Percentiles rank a stretch among this genome's conserved stretches.
These are phyloP conservation scores for Neoarius graeffei DNA, from an alignment of 2,113 vertebrate genomes.

Conservation along the genomic window DNA sequence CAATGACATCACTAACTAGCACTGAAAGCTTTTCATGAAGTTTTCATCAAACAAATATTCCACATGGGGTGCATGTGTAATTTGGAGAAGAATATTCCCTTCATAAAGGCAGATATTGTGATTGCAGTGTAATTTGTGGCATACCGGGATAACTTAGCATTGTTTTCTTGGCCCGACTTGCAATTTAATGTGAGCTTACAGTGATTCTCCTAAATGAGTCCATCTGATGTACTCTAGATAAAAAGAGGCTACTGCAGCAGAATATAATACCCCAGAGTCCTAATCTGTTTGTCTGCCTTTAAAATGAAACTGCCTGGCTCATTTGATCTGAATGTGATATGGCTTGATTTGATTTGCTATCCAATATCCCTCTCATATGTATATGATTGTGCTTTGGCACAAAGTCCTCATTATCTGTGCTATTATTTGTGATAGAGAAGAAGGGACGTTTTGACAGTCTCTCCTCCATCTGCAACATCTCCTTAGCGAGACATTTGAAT, in stretches of 20 bases:
- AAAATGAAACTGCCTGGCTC: constrained; percentile 66
- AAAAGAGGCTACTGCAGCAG: constrained; percentile 34
- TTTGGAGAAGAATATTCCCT: neutral
- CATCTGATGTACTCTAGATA: constrained; percentile 25
- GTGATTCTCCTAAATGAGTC: constrained; percentile 34
- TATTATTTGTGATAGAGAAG: constrained; percentile 63
- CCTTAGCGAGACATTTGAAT: constrained; percentile 62
- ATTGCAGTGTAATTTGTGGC: constrained; percentile 24
- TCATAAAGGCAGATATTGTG: neutral
- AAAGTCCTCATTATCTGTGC: constrained; percentile 67
- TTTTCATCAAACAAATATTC: neutral
- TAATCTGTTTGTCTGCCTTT: constrained; percentile 58
- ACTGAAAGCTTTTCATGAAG: constrained; percentile 8
- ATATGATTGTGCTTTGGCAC: constrained; percentile 69
- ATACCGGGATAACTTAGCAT: neutral
- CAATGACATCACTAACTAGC: neutral
- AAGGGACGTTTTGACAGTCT: constrained; percentile 53
- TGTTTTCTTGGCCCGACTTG: constrained; percentile 24
- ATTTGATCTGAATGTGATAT: constrained; percentile 70
- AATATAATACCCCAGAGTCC: constrained; percentile 54
- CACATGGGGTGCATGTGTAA: neutral
- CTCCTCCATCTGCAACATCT: constrained; percentile 66
- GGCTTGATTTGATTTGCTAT: constrained; percentile 71
- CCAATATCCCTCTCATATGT: constrained; percentile 70
- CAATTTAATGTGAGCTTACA: constrained; percentile 18